Percentiles rank a stretch among this genome's conserved stretches.
Evolutionary conservation across 2,888 invertebrate species (phyloP).

Genomic region (Parasteatoda lunata): DNA sequence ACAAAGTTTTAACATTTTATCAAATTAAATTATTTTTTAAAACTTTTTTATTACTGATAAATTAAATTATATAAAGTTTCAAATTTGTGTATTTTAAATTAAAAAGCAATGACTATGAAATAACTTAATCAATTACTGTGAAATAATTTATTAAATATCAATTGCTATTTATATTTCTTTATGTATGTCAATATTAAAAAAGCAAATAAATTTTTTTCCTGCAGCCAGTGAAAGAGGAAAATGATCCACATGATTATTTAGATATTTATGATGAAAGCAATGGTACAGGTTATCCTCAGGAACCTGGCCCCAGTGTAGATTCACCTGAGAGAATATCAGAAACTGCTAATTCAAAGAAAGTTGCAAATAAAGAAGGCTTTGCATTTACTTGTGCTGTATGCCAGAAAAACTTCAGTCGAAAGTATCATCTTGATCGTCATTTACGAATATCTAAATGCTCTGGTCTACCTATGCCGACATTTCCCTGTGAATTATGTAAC

Average conservation of each 20-base stretch:
- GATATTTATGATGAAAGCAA: not conserved
- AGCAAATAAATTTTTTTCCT: not conserved
- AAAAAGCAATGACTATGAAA: no score
- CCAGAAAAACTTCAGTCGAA: conserved; percentile 83
- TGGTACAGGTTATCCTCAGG: not conserved
- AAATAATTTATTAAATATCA: no score
- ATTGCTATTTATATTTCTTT: no score
- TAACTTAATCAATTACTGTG: no score
- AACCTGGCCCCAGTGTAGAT: not conserved
- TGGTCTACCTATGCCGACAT: conserved; percentile 78
- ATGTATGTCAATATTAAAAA: no score
- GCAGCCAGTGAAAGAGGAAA: conserved; percentile 39
- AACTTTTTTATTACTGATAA: no score
- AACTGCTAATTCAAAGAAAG: conserved; percentile 5
- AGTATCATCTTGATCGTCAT: conserved; percentile 84
- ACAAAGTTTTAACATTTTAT: no score
- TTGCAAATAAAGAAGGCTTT: conserved; percentile 13
- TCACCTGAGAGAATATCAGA: not conserved
- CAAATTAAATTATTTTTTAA: no score
- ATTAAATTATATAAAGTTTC: no score
- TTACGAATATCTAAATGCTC: conserved; percentile 82
- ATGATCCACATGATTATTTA: conserved; percentile 19
- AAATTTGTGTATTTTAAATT: no score
- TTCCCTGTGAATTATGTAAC: conserved; percentile 80
- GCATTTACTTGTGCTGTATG: conserved; percentile 79